Base-by-base conservation (phyloP, 2,888 invertebrate genomes). In the Heliothis peltigera region DNA sequence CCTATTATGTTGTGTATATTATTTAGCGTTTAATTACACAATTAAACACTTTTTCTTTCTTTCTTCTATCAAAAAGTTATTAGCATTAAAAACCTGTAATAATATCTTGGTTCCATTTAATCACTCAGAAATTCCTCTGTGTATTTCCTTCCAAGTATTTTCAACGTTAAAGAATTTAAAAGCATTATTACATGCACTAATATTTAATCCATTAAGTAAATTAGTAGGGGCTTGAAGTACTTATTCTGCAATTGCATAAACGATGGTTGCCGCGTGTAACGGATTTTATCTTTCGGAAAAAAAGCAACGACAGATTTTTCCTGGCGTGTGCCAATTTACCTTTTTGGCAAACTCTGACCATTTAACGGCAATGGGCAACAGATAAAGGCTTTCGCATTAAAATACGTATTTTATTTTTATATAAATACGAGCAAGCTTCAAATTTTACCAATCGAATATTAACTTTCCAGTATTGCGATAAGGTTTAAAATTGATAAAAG, bases 191-290 rank as follows among this genome's bases (percentile, higher is more conserved):
- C 4, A 4, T 4, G 25, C 15, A 15, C 12, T 35, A 35, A 15
- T 35, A 35, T 35, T 35, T 15, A 15, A 35, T 35, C 35, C 35
- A 35, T 35, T 35, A 15, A 15, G 39, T n/a, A 39, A 39, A 39
- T 39, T n/a, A 39, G 15, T 39, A 39, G 5, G 5, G n/a, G 39
- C 39, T n/a, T 39, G n/a, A n/a, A 39, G n/a, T 39, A 39, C 4
- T 39, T 63, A 43, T 62, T 48, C 42, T 3, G 28, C 21, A 32
- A 15, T 12, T 43, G 22, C 28, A 28, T n/a, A 12, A 4, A 18
- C 12, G 25, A 12, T n/a, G 18, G 7, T 7, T 63, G 8, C n/a
- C 42, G 10, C n/a, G 25, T 53, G 54, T 48, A 42, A 12, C 18
- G 25, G 7, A 25, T 4, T 28, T 18, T 28, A 21, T 48, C 22